phyloP scores from a whole-genome alignment of 1,140 invertebrate genomes.

The Portunus trituberculatus region DNA sequence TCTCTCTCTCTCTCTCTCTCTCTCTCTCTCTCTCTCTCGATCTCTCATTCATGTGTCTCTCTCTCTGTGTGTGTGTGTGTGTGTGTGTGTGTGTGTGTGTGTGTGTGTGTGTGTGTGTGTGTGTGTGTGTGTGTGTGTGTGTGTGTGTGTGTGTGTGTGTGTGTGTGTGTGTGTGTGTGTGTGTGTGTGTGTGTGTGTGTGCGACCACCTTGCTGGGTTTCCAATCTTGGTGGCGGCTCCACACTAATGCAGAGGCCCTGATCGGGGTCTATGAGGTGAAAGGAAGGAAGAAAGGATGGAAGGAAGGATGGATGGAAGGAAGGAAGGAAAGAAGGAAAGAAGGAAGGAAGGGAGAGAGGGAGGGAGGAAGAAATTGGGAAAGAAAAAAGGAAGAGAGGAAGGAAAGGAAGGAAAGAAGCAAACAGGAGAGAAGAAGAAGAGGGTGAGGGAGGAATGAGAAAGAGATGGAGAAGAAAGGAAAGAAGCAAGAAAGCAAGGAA shows the following conservation, averaged over 20 bases:
- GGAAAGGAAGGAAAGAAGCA: too few species aligned
- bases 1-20: conserved; percentile 51
- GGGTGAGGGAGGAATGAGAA: too few species aligned
- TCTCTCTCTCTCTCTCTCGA: conserved; percentile 4
- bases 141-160: not conserved
- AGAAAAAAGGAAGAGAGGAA: too few species aligned
- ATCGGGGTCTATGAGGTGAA: not conserved
- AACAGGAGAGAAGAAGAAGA: too few species aligned
- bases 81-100: conserved; percentile 20
- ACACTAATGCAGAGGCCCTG: not conserved
- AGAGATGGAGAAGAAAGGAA: too few species aligned
- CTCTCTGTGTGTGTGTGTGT: not conserved
- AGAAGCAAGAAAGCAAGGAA: too few species aligned
- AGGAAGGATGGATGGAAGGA: not conserved
- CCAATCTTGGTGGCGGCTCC: not conserved
- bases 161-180: conserved; percentile 1
- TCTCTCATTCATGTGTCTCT: not conserved
- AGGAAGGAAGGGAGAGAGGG: too few species aligned
- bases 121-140: conserved; percentile 20
- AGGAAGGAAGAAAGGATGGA: not conserved
- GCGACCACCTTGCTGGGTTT: not conserved
- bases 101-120: conserved; percentile 20
- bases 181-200: conserved; percentile 10
- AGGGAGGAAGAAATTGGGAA: too few species aligned
- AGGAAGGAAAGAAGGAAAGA: not conserved